Base-by-base conservation (phyloP, 1,140 invertebrate species). In the Ptiloglossa arizonensis region DNA sequence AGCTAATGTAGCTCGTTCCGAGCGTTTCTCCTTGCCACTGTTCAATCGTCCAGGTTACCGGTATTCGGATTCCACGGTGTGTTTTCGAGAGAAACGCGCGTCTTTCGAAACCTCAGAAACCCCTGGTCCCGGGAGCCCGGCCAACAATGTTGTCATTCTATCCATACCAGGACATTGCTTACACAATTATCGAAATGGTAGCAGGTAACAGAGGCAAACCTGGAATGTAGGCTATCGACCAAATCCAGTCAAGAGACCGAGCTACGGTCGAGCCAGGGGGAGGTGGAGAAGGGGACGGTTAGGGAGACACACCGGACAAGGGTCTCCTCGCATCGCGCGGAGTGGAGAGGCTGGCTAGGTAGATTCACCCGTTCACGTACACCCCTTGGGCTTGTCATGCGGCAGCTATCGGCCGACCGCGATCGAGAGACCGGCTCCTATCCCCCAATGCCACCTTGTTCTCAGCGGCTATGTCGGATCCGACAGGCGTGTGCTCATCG, bases 381-480 rank as follows among this genome's bases (percentile, higher is more conserved):
- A 87, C 77, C 83, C 86, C 77, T 87, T 79, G 86, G 86, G 83
- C 86, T 87, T 86, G 85, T 86, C 85, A 86, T 85, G 85, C 64
- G 85, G 83, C 71, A 76, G 75, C 80, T 88, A 88, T 87, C 87
- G 80, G 78, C 67, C 79, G 70, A 85, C 85, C 81, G 63, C 87
- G 85, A 86, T 88, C 82, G 82, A 85, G 83, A 81, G 80, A 64
- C 81, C 54, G 70, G 80, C 83, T 83, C 41, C 79, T 86, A 86
- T 85, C 83, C 83, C 69, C 82, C 82, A 86, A 86, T 87, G 70
- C 86, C 85, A 85, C 80, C 82, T 88, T 83, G 79, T 86, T 83
- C 81, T 86, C 85, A 62, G 75, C 75, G 75, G 80, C 84, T 79
- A 87, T 83, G 81, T 81, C 52, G 63, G 74, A 80, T 80, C 79